A percentile compares a stretch with the other conserved stretches of the same genome.
Conservation (phyloP, 2,113 vertebrate genomes). For the Myotis yumanensis region DNA sequence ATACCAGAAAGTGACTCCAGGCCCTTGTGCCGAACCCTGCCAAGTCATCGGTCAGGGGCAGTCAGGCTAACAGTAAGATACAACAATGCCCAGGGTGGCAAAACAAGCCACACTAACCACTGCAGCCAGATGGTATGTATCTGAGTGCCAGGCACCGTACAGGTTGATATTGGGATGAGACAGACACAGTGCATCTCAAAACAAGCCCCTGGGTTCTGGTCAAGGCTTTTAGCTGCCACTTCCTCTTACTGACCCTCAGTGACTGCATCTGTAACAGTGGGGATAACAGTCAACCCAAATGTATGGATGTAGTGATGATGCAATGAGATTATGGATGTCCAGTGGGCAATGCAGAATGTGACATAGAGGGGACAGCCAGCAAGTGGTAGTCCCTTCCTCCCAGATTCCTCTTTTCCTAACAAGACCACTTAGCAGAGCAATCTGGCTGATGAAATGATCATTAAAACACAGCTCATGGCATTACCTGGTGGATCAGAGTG, state of each 20-base stretch:
- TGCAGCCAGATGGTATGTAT: neutral
- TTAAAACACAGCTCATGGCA: neutral
- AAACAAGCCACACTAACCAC: neutral
- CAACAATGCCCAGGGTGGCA: neutral
- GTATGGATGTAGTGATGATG: neutral
- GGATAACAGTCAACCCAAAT: neutral
- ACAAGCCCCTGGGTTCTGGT: neutral
- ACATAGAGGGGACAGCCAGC: neutral
- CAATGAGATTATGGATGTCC: neutral
- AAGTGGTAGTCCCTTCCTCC: neutral
- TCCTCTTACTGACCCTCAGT: neutral
- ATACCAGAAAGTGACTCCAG: constrained; percentile 1
- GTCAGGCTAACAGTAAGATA: neutral
- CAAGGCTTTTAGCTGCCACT: neutral
- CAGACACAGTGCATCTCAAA: neutral
- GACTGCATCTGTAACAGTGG: neutral
- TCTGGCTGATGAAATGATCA: neutral
- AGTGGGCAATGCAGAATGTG: no score
- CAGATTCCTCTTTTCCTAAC: neutral
- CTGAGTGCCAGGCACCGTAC: neutral
- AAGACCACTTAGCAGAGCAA: neutral
- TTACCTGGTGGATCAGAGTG: neutral
- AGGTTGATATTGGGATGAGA: neutral
- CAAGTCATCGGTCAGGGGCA: neutral
- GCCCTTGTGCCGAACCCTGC: neutral